Evolutionary conservation across 2,113 vertebrate species (phyloP), one percentile per base, ranked within the genome.

Genomic region (Aptenodytes patagonicus): DNA sequence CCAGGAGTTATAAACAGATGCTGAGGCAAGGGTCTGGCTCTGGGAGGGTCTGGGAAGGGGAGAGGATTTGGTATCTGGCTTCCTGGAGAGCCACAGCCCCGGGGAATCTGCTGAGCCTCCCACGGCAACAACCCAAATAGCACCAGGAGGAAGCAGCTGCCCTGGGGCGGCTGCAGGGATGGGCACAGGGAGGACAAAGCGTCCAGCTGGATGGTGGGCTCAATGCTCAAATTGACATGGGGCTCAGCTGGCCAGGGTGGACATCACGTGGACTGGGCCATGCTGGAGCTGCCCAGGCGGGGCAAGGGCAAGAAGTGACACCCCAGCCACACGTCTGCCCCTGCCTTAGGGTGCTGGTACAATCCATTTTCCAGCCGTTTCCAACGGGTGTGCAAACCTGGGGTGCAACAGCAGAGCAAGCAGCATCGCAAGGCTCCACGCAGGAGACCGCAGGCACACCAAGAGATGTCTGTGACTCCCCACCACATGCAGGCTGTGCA

Each of bases 1-100:
- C 94, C 92, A 83, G 69, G 32, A 83, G 95, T 94, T 97, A 97
- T 97, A 96, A 97, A 91, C 93, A 97, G 93, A 96, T 95, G 95
- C 94, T 96, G 96, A 97, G 95, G 94, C 60, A 76, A 93, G 61
- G 61, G 60, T 83, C 77, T 49, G 76, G 89, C 65, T 86, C 87
- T 95, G 95, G 96, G 96, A 93, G 94, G 66, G 95, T 57, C 94
- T 96, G 84, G 91, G 85, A 97, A 95, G 96, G 46, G 94, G 79
- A 73, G 87, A 87, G 69, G 89, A 75, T 90, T 87, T 90, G 89
- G 89, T 96, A 96, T 97, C 97, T 91, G 92, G 83, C 87, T 97
- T 98, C 92, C 96, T 78, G 78, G 73, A 61, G 86, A 95, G 86
- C 83, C 95, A 90, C 85, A 94, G 51, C 89, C 95, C 95, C 0